Evolutionary conservation across 2,797 vertebrate species (phyloP), one percentile per base, ranked within the genome.

Genomic region (Microcaecilia unicolor): DNA sequence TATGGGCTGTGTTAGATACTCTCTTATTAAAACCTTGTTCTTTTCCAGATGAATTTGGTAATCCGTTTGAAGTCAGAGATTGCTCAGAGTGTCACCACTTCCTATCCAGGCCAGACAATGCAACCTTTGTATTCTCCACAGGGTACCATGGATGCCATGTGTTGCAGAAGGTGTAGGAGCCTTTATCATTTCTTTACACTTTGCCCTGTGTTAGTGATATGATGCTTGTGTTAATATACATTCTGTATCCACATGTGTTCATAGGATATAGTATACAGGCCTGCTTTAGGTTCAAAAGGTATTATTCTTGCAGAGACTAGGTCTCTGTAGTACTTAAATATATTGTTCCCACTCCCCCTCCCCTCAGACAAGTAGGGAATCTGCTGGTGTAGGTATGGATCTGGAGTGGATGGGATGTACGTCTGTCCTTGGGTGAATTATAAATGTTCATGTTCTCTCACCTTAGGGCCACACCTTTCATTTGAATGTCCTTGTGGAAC

Each of bases 71-170:
- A 0, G 70, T 70, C 37, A 56, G 70, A 37, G 79, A 70, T 42
- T 79, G 75, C 32, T 70, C 72, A 35, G 52, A 61, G 56, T 76
- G 71, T 38, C 66, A 54, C 28, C 72, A 74, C 35, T 64, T 72
- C 74, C 60, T 79, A 29, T 45, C 4, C 1, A 3, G 28, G 0
- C 18, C 38, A 3, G 22, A 3, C 1, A 47, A 47, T 0, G 49
- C 57, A 0, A 29, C 33, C 0, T 0, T 24, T 1, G 5, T 51
- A 20, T 59, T 79, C 63, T 73, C 58, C 2, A 58, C 60, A 0
- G 67, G 51, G 9, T 78, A 71, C 3, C 44, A 38, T 16, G 72
- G 72, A 16, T 76, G 71, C 30, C 75, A 64, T 0, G 53, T 72
- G 18, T 43, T 66, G 37, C 17, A 58, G 25, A 68, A 77, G 66